These are phyloP conservation scores for Phania funesta DNA, from an alignment of 2,888 invertebrate genomes.

Conservation along the genomic window DNA sequence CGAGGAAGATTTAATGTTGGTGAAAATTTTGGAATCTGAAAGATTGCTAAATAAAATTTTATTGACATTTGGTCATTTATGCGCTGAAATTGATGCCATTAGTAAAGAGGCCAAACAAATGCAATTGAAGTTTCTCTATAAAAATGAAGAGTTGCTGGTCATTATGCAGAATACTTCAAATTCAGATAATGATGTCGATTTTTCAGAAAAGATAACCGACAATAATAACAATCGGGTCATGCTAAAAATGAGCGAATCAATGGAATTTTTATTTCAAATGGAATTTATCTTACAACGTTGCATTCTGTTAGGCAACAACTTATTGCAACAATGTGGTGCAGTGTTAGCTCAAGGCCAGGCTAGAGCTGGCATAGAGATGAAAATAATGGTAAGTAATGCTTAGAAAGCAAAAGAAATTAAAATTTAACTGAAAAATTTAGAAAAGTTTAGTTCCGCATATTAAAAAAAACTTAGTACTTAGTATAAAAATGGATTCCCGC, in stretches of 20 bases:
- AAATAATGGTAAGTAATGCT: constrained; percentile 69
- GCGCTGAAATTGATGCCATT: constrained; percentile 87
- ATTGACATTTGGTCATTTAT: constrained; percentile 88
- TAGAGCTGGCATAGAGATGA: constrained; percentile 74
- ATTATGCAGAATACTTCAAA: constrained; percentile 15
- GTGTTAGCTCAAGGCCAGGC: constrained; percentile 82
- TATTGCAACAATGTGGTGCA: constrained; percentile 88
- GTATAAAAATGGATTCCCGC: no score
- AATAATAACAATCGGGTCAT: constrained; percentile 70
- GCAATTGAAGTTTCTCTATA: constrained; percentile 80
- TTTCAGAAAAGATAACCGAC: constrained; percentile 32
- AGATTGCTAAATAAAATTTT: constrained; percentile 89
- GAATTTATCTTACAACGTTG: constrained; percentile 86
- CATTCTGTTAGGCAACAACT: constrained; percentile 86
- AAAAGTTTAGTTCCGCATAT: no score
- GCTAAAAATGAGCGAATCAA: constrained; percentile 81
- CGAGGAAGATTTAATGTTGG: constrained; percentile 84
- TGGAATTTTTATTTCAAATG: constrained; percentile 84
- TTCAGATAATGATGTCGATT: neutral
- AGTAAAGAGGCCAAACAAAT: constrained; percentile 85
- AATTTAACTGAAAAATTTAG: neutral
- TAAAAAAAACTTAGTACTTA: no score
- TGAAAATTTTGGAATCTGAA: constrained; percentile 89
- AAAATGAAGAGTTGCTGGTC: constrained; percentile 72
- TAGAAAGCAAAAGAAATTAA: neutral